Base-by-base conservation (phyloP, 1,140 invertebrate genomes). In the Sinonovacula constricta region DNA sequence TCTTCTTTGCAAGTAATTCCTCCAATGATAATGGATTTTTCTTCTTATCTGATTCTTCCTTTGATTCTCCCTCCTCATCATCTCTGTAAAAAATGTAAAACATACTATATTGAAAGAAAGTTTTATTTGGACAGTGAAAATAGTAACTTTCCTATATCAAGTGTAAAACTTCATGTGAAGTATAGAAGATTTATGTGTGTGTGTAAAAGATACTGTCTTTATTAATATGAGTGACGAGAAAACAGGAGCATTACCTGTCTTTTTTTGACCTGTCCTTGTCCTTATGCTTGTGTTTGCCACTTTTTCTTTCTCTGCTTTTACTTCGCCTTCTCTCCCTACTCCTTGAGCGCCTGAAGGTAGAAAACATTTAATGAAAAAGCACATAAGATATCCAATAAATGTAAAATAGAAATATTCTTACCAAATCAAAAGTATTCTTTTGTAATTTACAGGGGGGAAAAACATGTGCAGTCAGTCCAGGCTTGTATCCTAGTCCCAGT, bases 1-100 rank as follows among this genome's bases (percentile, higher is more conserved):
- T 98, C 87, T 99, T 99, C 88, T 98, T 99, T 0, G 97, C 95
- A 24, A 99, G 90, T 36, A 99, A 88, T 91, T 99, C 98, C 91
- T 99, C 98, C 26, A 99, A 92, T 53, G 98, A 99, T 3, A 99
- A 91, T 0, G 98, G 98, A 28, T 90, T 87, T 69, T 85, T 83
- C 67, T 89, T 90, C 28, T 75, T 71, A 0, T 62, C 89, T 98
- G 97, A 75, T 94, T 95, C 90, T 96, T 97, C 0, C 34, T 77
- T 68, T 2, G 60, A 53, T 80, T 81, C 67, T 70, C 83, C 81
- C 79, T 85, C 63, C 57, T 84, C 70, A 34, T 67, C 59, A n/a
- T 68, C 53, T 33, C 56, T 76, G 30, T n/a, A 26, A 62, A 18
- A 45, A 45, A 30, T 7, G 65, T 14, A 74, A 36, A 59, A 18